These are phyloP conservation scores for Clepsis dumicolana DNA, from an alignment of 2,888 invertebrate species.

Conservation along the genomic window DNA sequence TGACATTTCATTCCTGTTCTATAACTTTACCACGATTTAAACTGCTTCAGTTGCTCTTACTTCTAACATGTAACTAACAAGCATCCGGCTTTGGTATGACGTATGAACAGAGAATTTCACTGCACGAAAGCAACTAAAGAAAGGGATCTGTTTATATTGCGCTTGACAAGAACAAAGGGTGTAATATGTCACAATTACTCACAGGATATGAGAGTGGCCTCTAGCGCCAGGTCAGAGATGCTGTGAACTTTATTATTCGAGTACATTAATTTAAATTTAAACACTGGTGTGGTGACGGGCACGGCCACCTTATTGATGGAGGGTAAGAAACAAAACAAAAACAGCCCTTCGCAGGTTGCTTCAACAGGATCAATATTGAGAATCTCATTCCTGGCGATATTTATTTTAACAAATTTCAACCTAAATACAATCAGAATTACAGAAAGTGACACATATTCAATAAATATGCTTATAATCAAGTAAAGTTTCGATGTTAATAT, in stretches of 20 bases:
- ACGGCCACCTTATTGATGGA: neutral
- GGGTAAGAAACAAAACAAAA: neutral
- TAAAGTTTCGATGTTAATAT: too few species aligned
- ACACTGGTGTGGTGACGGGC: neutral
- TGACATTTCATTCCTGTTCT: too few species aligned
- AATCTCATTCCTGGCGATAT: too few species aligned
- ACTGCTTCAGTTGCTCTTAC: too few species aligned
- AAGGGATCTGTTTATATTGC: constrained; percentile 19
- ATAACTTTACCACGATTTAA: too few species aligned
- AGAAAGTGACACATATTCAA: too few species aligned
- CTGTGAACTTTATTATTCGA: neutral
- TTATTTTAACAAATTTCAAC: too few species aligned
- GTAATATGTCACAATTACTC: constrained; percentile 29
- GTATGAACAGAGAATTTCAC: neutral
- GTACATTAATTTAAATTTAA: neutral
- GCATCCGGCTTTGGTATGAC: neutral
- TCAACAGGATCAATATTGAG: too few species aligned
- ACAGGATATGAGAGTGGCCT: constrained; percentile 20
- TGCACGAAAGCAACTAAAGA: neutral
- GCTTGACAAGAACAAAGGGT: constrained; percentile 23
- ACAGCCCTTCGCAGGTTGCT: too few species aligned
- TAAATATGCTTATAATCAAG: too few species aligned
- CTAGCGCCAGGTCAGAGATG: neutral
- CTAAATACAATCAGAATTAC: too few species aligned
- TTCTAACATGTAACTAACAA: neutral